Base-by-base conservation (phyloP, 2,113 vertebrate species). In the Apteryx owenii region DNA sequence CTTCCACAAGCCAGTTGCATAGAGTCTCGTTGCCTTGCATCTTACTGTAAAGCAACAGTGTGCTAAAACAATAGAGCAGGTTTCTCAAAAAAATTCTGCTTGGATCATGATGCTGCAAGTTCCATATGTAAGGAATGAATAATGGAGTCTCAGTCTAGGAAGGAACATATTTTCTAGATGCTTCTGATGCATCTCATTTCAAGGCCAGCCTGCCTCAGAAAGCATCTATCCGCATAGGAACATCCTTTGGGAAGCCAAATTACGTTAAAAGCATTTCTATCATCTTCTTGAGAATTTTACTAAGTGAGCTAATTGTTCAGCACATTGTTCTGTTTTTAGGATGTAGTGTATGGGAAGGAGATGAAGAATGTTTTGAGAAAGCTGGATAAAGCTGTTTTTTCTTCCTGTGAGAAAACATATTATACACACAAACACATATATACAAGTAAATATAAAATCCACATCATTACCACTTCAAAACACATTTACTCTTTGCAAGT, bases 331-430 rank as follows among this genome's bases (percentile, higher is more conserved):
- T 87, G 58, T 85, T 95, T 95, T 90, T 90, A 87, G 73, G 73
- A 87, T 70, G 13, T 66, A 58, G 69, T 89, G n/a, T 91, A 89
- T 92, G 73, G 84, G 90, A 93, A 93, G 76, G 78, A 4, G 17
- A 86, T 61, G 68, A 85, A 93, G 71, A 76, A 51, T 93, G 65
- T 93, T 96, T 96, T 94, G 87, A 82, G 89, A 96, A 96, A 92
- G 51, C 44, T 86, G 29, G 92, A 51, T 28, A 79, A 93, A 89
- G 5, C 15, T 56, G 7, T 10, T 53, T 92, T 78, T 68, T 48
- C 51, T 61, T 81, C 29, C 42, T 94, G 29, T 84, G 77, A 93
- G 85, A 78, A 83, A 92, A 81, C 28, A 79, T 12, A 56, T 15
- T 50, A 93, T 93, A 25, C 46, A 90, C 1, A 26, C 22, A 75